phyloP scores from a whole-genome alignment of 2,888 invertebrate genomes.

The Zelleria hepariella region DNA sequence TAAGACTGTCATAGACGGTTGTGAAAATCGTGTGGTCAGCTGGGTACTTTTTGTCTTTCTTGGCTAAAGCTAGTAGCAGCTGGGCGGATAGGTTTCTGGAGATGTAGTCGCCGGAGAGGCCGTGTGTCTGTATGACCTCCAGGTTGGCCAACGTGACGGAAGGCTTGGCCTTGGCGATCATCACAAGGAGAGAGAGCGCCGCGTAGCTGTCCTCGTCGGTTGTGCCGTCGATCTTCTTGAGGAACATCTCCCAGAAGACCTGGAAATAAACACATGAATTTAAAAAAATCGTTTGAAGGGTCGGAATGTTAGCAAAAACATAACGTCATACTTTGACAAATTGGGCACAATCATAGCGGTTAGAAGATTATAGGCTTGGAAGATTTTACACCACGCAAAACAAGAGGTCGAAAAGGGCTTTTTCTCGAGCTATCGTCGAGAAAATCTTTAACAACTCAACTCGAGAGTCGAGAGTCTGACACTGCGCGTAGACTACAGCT shows the following conservation, averaged over 20 bases:
- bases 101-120: slow-evolving; percentile 71
- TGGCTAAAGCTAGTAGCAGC: slow-evolving; percentile 42
- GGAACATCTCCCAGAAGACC: slow-evolving; percentile 89
- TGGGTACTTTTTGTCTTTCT: slow-evolving; percentile 52
- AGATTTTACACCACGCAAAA: too few relatives aligned
- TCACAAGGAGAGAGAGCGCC: slow-evolving; percentile 82
- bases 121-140: slow-evolving; percentile 79
- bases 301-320: too few relatives aligned
- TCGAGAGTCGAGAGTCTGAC: too few relatives aligned
- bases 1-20: slow-evolving; percentile 44
- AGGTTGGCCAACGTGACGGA: slow-evolving; percentile 78
- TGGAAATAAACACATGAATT: slow-evolving; percentile 30
- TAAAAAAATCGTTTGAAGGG: neutral
- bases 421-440: too few relatives aligned
- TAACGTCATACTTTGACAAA: too few relatives aligned
- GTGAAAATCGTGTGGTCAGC: slow-evolving; percentile 46
- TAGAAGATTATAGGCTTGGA: too few relatives aligned
- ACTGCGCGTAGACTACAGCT: too few relatives aligned
- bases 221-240: slow-evolving; percentile 79
- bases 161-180: slow-evolving; percentile 75
- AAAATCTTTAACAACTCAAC: too few relatives aligned
- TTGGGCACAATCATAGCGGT: too few relatives aligned
- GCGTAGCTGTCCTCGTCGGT: slow-evolving; percentile 79
- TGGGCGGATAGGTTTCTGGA: slow-evolving; percentile 47
- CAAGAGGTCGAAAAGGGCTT: too few relatives aligned